These are phyloP conservation scores for Cerceris rybyensis DNA, from an alignment of 2,888 invertebrate genomes.

Conservation along the genomic window DNA sequence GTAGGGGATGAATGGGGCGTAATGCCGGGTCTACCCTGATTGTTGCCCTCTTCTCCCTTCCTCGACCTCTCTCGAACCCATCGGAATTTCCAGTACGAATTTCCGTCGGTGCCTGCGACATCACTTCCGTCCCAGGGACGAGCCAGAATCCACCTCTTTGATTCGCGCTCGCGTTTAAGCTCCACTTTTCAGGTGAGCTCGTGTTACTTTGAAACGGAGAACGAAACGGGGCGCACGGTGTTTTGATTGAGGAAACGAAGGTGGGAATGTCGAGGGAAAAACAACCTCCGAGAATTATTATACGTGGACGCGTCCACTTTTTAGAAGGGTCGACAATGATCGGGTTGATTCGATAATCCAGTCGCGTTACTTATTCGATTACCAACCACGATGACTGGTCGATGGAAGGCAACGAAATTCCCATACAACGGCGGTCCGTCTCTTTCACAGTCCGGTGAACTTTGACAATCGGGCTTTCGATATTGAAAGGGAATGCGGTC, in stretches of 20 bases:
- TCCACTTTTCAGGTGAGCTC: background rate
- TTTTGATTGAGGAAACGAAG: background rate
- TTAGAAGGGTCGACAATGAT: slow-evolving; percentile 3
- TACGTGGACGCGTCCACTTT: slow-evolving; percentile 20
- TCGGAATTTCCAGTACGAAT: slow-evolving; percentile 79
- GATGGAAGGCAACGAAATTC: slow-evolving; percentile 45
- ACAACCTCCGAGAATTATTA: background rate
- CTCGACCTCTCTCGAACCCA: slow-evolving; percentile 72
- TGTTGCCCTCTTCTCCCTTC: slow-evolving; percentile 76
- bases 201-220: background rate
- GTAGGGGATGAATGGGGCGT: slow-evolving; percentile 80
- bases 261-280: background rate
- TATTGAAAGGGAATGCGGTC: slow-evolving; percentile 50
- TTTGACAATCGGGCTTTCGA: slow-evolving; percentile 44
- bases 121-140: slow-evolving; percentile 77
- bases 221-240: background rate
- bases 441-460: slow-evolving; percentile 55
- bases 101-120: slow-evolving; percentile 75
- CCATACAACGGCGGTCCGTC: slow-evolving; percentile 52
- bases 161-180: slow-evolving; percentile 53
- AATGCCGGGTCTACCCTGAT: slow-evolving; percentile 80
- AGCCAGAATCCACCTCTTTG: slow-evolving; percentile 53
- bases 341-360: background rate
- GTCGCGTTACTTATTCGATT: slow-evolving; percentile 48
- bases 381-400: slow-evolving; percentile 25